phyloP scores from a whole-genome alignment of 1,140 invertebrate species.

The Conus ventricosus region DNA sequence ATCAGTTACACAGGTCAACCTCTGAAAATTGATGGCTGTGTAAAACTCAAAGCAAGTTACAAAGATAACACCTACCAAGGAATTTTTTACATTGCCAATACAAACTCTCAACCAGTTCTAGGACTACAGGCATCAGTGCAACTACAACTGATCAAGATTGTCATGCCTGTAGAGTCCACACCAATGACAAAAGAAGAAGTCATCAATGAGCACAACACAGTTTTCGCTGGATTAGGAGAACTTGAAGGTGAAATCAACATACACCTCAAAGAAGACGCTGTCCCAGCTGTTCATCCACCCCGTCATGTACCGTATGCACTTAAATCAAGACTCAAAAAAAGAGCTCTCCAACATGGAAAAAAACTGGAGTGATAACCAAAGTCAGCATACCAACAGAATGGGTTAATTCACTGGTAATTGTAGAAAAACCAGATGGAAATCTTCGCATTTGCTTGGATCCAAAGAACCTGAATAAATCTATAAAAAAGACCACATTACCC shows the following conservation, averaged over 20 bases:
- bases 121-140: not conserved
- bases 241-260: not conserved
- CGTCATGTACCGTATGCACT: not conserved
- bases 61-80: not conserved
- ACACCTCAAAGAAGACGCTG: not conserved
- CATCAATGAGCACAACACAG: too few relatives aligned
- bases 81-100: not conserved
- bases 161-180: not conserved
- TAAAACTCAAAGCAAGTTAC: not conserved
- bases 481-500: constrained; percentile 6
- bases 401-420: not conserved
- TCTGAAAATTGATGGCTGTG: not conserved
- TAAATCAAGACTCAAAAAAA: not conserved
- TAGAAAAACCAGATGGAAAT: not conserved
- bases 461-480: not conserved
- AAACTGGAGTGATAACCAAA: not conserved
- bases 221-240: too few relatives aligned
- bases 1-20: not conserved
- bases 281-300: not conserved
- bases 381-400: constrained; percentile 15
- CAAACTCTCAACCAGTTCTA: not conserved
- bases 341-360: not conserved
- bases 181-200: too few relatives aligned
- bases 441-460: constrained; percentile 19
- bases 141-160: not conserved